Conservation (phyloP, 2,888 invertebrate species). For the Papilio protenor region DNA sequence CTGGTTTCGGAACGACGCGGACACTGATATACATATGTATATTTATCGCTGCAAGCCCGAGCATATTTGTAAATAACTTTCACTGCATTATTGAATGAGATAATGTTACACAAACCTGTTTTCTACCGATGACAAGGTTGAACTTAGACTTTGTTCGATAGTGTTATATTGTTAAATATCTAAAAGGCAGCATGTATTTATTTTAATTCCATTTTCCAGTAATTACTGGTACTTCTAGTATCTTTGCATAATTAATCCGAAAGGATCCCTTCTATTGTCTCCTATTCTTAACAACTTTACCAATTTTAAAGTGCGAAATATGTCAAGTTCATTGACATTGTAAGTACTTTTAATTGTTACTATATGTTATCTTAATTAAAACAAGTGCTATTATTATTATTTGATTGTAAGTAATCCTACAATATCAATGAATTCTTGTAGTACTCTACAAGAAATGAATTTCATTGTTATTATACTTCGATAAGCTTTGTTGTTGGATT, state of each 20-base stretch:
- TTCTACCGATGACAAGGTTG: slow-evolving; percentile 26
- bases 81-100: slow-evolving; percentile 28
- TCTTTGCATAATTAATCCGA: background rate
- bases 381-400: too few relatives aligned
- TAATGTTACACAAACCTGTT: slow-evolving; percentile 28
- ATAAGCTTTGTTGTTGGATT: background rate
- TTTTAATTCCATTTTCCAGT: too few relatives aligned
- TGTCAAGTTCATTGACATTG: background rate
- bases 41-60: slow-evolving; percentile 37
- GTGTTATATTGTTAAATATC: background rate
- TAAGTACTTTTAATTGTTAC: background rate
- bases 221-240: too few relatives aligned
- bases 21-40: slow-evolving; percentile 45
- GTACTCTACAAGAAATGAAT: too few relatives aligned
- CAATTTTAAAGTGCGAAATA: background rate
- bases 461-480: background rate
- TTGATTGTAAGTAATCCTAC: background rate
- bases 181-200: too few relatives aligned
- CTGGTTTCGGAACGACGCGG: slow-evolving; percentile 61
- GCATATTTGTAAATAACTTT: slow-evolving; percentile 45
- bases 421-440: background rate
- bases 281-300: background rate
- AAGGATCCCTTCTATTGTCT: background rate
- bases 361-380: too few relatives aligned
- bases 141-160: background rate